Evolutionary conservation across 2,888 invertebrate species (phyloP), one percentile per base, ranked within the genome.

Genomic region (Mactromeris polynyma): DNA sequence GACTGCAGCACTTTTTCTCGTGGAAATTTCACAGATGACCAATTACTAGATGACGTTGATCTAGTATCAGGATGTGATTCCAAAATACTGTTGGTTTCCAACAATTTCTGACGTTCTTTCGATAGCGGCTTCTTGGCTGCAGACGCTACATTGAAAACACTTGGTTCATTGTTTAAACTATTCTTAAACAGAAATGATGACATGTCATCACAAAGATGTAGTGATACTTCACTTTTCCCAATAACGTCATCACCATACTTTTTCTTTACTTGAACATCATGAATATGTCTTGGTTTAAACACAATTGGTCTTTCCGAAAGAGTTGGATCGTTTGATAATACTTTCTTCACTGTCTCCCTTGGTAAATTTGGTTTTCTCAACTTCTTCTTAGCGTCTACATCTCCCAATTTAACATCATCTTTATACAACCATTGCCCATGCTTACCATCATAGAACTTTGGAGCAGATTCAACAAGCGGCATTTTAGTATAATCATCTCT

Each of bases 401-500:
- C 89, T 4, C 88, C 90, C 64, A 86, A 83, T 85, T 92, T 92
- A 19, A 87, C 90, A 38, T 90, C 88, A 51, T 89, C 93, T 82
- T 91, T 94, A 51, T 93, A 91, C 36, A 92, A 69, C 7, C 89
- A 85, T 3, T 86, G 85, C 33, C 91, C 93, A 89, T 93, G 93
- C 84, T 93, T 94, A 9, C 96, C 96, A 82, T 95, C 95, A 90
- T 90, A 96, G 87, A 93, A 95, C 84, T 94, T 95, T 17, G 94
- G 94, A 21, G 92, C 94, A 4, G 92, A 93, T 81, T 94, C 93
- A 0, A 91, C 89, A 36, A 90, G 90, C 0, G 96, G 96, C 94
- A 96, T 94, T 93, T 94, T 94, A 11, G 96, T 96, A 88, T 94
- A 96, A 69, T 94, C 94, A 92, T 96, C 96, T 19, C 96, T 89